Conservation (phyloP, 30 jellyfish, hydroid and myxozoan genomes). For the Turritopsis dohrnii region DNA sequence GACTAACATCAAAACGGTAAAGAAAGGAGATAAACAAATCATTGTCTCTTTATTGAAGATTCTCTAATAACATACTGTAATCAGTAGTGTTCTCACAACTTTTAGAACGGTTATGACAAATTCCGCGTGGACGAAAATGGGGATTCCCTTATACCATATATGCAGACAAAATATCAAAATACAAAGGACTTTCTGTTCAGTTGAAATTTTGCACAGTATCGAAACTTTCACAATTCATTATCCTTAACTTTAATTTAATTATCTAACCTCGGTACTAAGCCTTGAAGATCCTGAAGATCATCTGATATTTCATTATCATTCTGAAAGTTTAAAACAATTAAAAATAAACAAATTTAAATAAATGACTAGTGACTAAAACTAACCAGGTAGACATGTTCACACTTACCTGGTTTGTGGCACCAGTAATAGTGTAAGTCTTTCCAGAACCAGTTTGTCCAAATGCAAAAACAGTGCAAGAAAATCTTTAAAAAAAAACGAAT, state of each 20-base stretch:
- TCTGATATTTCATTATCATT: background rate
- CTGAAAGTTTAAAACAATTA: background rate
- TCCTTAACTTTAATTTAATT: background rate
- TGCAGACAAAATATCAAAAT: no score
- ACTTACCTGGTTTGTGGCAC: slow-evolving; percentile 78
- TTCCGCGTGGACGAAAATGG: no score
- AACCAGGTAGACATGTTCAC: background rate
- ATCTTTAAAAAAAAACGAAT: slow-evolving; percentile 35
- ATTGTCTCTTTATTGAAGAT: no score
- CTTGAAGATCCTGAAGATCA: background rate
- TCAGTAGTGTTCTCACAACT: no score
- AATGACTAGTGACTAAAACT: background rate
- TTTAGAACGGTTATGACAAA: no score
- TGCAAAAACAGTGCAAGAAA: slow-evolving; percentile 99
- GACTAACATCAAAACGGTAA: no score
- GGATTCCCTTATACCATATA: no score
- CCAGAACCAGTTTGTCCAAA: slow-evolving; percentile 99
- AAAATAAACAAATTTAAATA: background rate
- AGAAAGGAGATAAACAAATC: no score
- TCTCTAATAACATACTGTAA: no score
- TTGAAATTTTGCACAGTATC: no score
- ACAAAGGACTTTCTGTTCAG: no score
- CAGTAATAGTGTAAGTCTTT: slow-evolving; percentile 90
- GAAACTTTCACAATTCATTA: no score
- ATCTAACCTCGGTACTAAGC: background rate